These are phyloP conservation scores for Eupithecia vulgata DNA, from an alignment of 2,888 invertebrate species.

Conservation along the genomic window DNA sequence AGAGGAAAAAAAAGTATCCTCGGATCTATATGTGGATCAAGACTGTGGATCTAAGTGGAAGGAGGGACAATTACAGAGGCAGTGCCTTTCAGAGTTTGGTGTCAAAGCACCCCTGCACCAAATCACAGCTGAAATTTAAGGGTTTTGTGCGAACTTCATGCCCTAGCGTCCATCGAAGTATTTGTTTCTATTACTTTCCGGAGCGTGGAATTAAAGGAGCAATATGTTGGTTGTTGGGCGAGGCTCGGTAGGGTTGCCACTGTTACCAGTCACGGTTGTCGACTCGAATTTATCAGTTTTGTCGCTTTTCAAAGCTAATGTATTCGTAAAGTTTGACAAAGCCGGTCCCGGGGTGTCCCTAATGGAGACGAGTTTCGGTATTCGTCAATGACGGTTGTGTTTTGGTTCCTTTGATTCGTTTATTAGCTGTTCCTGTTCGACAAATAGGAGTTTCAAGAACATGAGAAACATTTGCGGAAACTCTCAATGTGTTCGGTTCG, in stretches of 20 bases:
- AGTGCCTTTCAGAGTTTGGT: slow-evolving; percentile 65
- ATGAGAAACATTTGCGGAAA: slow-evolving; percentile 1
- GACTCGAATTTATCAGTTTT: slow-evolving; percentile 73
- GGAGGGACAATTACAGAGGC: slow-evolving; percentile 68
- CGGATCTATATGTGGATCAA: too few species aligned
- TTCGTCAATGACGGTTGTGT: slow-evolving; percentile 63
- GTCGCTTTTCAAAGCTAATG: slow-evolving; percentile 72
- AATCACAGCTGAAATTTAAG: slow-evolving; percentile 26
- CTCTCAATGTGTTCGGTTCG: slow-evolving; percentile 4
- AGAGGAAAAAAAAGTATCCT: too few species aligned
- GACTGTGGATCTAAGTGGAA: too few species aligned
- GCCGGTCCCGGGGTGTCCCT: slow-evolving; percentile 65
- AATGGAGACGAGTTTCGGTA: slow-evolving; percentile 72
- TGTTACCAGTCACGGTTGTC: slow-evolving; percentile 52
- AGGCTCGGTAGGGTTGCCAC: slow-evolving; percentile 26
- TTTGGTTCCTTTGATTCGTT: slow-evolving; percentile 25
- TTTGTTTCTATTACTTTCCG: slow-evolving; percentile 14
- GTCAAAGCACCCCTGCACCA: slow-evolving; percentile 60
- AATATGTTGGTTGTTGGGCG: slow-evolving; percentile 42
- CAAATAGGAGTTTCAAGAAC: slow-evolving; percentile 7
- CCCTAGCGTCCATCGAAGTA: slow-evolving; percentile 32
- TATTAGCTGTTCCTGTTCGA: slow-evolving; percentile 20
- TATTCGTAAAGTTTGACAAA: slow-evolving; percentile 77
- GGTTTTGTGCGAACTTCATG: slow-evolving; percentile 25
- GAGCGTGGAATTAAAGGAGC: slow-evolving; percentile 26